Evolutionary conservation across 1,140 invertebrate genomes (phyloP), one percentile per base, ranked within the genome.

Genomic region (Brevipalpus yothersi): DNA sequence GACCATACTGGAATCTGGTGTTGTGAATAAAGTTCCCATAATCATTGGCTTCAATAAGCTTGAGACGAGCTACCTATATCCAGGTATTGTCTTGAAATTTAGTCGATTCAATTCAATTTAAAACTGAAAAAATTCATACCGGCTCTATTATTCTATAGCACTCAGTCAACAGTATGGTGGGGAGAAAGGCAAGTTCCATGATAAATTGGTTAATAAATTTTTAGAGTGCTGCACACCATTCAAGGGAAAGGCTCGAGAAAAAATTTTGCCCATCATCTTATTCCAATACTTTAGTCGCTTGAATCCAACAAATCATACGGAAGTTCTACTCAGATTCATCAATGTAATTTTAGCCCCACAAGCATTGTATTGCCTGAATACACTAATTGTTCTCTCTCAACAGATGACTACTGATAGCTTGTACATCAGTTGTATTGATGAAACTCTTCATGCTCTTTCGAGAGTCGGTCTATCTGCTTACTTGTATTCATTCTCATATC

Each of bases 1-100:
- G 7, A 56, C 64, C 17, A 61, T 69, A 4, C 53, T 71, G 10
- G 61, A 61, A n/a, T 65, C 64, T 17, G 70, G 74, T 55, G 68
- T 69, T 47, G 72, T 73, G 45, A 65, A 74, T 41, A 72, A 75
- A 59, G 70, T 82, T 13, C 79, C 80, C 0, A 69, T 76, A 17
- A 72, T 82, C 9, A 64, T 75, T 17, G 81, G 80, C 0, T 76
- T 77, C 47, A 78, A 73, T 64, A 69, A 64, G n/a, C 67, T 70
- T 11, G 81, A 82, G 71, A 76, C 76, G 13, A 63, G 79, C 40
- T 67, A 83, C 39, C 63, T 74, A 10, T 51, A 51, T 51, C 49
- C 49, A n/a, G 49, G 49, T 51, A 51, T 19, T 13, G 5, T 5
- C 31, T 31, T 31, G 31, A 31, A 31, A 31, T 31, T 31, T 31